Evolutionary conservation across 2,113 vertebrate genomes (phyloP).

Genomic region (Trinectes maculatus): DNA sequence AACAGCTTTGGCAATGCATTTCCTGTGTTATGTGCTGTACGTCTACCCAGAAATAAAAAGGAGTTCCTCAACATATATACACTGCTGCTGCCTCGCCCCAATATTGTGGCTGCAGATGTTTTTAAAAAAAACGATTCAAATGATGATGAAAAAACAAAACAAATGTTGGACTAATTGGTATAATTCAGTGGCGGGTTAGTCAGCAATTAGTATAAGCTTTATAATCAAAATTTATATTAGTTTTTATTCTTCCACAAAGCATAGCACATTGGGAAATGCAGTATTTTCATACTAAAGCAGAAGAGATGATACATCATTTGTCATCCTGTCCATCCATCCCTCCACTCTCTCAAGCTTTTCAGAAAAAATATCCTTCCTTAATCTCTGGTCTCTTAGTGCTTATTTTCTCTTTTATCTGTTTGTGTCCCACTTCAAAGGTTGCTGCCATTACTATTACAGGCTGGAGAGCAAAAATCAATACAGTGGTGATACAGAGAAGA

Average conservation of each 20-base stretch:
- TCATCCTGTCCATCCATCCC: background rate
- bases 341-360: background rate
- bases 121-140: too few relatives aligned
- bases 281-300: too few relatives aligned
- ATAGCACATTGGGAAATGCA: too few relatives aligned
- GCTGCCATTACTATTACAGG: constrained; percentile 30
- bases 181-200: too few relatives aligned
- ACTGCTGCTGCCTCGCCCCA: background rate
- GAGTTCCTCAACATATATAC: background rate
- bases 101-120: background rate
- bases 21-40: constrained; percentile 4
- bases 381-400: background rate
- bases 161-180: background rate
- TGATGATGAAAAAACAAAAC: background rate
- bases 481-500: background rate
- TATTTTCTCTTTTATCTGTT: constrained; percentile 39
- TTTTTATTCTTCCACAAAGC: too few relatives aligned
- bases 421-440: constrained; percentile 50
- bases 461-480: constrained; percentile 18
- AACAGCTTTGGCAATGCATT: background rate
- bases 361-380: constrained; percentile 11
- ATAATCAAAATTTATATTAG: too few relatives aligned
- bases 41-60: background rate
- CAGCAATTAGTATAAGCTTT: too few relatives aligned
- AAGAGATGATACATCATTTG: background rate